Evolutionary conservation across 2,113 vertebrate genomes (phyloP).

Genomic region (Etheostoma spectabile): DNA sequence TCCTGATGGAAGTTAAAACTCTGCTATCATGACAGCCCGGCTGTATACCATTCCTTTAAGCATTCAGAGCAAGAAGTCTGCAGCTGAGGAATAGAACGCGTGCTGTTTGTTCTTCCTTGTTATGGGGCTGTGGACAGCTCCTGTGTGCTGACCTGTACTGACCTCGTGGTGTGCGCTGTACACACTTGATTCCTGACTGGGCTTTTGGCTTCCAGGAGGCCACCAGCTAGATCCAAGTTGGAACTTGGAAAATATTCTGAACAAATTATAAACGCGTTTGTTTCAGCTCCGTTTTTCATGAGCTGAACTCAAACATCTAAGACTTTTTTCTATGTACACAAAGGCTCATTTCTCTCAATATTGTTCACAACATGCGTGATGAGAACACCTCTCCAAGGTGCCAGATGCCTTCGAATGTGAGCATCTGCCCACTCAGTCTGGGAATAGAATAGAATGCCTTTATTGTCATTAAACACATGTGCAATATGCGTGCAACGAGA

Average conservation of each 20-base stretch:
- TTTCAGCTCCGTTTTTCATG: too few species aligned
- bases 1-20: neutral
- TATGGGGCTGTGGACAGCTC: conserved; percentile 49
- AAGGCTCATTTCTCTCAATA: too few species aligned
- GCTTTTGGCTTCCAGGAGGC: conserved; percentile 32
- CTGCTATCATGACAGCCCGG: conserved; percentile 16
- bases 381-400: too few species aligned
- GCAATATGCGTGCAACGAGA: too few species aligned
- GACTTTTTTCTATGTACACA: too few species aligned
- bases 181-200: conserved; percentile 30
- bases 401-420: too few species aligned
- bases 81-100: conserved; percentile 27
- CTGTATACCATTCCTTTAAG: conserved; percentile 5
- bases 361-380: too few species aligned
- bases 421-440: too few species aligned
- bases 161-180: conserved; percentile 42
- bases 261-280: too few species aligned
- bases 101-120: conserved; percentile 60
- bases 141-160: conserved; percentile 49
- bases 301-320: too few species aligned
- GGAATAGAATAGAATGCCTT: too few species aligned
- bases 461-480: too few species aligned
- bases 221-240: neutral
- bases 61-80: conserved; percentile 14
- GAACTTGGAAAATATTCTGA: neutral